Conservation (phyloP, 2,113 vertebrate genomes). For the Colossoma macropomum region DNA sequence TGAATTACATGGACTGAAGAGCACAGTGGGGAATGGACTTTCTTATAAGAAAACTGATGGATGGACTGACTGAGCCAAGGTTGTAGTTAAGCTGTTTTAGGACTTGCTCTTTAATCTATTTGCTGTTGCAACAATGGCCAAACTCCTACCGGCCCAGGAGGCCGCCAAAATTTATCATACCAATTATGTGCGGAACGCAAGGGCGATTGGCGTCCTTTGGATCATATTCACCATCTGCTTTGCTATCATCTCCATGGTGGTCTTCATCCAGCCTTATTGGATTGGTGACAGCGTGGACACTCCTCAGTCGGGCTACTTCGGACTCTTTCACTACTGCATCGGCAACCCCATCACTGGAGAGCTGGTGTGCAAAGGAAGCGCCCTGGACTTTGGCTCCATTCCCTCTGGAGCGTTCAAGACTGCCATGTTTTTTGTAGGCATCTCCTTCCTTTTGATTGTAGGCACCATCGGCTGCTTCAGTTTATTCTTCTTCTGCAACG, state of each 20-base stretch:
- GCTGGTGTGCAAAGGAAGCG: conserved; percentile 95
- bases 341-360: conserved; percentile 94
- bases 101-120: background rate
- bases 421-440: conserved; percentile 96
- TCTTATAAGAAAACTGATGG: background rate
- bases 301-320: conserved; percentile 95
- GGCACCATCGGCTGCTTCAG: conserved; percentile 93
- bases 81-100: background rate
- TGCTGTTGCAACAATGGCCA: conserved; percentile 17
- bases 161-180: conserved; percentile 96
- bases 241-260: conserved; percentile 90
- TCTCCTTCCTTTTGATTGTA: conserved; percentile 93
- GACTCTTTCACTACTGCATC: conserved; percentile 96
- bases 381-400: conserved; percentile 93
- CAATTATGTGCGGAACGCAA: conserved; percentile 92
- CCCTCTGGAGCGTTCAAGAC: conserved; percentile 97
- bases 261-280: conserved; percentile 99
- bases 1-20: background rate
- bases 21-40: background rate
- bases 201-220: conserved; percentile 95
- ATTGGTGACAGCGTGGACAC: conserved; percentile 97
- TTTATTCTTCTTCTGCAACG: conserved; percentile 97
- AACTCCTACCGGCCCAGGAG: conserved; percentile 91
- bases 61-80: background rate
- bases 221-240: conserved; percentile 95